Evolutionary conservation across 2,113 vertebrate genomes (phyloP).

Genomic region (Melierax canorus): DNA sequence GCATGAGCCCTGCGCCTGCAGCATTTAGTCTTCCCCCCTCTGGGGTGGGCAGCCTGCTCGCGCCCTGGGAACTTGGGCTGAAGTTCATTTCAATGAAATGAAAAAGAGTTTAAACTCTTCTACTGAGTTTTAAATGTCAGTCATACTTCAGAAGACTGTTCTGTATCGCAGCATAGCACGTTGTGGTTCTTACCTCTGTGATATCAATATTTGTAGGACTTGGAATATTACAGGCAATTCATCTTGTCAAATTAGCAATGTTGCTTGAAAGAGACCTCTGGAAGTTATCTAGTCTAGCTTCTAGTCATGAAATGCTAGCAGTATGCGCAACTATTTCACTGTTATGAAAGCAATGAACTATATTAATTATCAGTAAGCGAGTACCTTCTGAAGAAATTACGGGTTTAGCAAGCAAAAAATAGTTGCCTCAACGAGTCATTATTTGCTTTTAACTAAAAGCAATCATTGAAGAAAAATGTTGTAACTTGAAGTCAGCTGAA

Average conservation of each 20-base stretch:
- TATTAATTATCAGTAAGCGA: background rate
- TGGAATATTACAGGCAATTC: background rate
- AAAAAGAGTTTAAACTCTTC: background rate
- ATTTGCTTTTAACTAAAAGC: background rate
- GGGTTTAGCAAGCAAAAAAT: background rate
- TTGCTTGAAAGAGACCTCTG: background rate
- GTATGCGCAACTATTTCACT: background rate
- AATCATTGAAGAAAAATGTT: background rate
- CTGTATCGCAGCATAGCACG: background rate
- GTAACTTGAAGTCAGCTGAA: background rate
- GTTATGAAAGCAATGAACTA: background rate
- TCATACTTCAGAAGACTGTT: background rate
- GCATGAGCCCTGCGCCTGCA: accelerated
- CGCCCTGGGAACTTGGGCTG: background rate
- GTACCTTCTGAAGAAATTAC: background rate
- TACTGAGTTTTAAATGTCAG: background rate
- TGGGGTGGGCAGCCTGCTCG: background rate
- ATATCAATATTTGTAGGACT: background rate
- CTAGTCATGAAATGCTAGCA: background rate
- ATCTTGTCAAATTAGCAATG: background rate
- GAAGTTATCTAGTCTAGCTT: background rate
- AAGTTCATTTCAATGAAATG: background rate
- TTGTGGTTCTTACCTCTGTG: background rate
- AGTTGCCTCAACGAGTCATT: background rate
- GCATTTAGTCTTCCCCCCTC: background rate